phyloP scores from a whole-genome alignment of 2,888 invertebrate species.

The Tipula helvola region DNA sequence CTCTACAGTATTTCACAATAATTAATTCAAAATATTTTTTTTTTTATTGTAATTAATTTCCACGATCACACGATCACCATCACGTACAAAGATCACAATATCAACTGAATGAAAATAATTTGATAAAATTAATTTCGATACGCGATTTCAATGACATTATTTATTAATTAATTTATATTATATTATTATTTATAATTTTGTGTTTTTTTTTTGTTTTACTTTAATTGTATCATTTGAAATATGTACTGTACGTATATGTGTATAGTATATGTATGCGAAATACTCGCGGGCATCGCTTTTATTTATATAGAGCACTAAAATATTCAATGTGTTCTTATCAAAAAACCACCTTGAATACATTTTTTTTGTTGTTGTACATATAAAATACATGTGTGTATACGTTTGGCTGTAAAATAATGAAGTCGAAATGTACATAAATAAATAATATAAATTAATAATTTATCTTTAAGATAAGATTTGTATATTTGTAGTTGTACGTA shows the following conservation, averaged over 20 bases:
- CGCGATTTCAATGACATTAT: background rate
- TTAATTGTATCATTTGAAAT: background rate
- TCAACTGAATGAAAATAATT: background rate
- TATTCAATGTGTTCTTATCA: background rate
- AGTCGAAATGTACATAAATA: background rate
- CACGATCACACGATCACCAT: background rate
- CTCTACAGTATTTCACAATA: background rate
- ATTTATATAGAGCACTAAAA: background rate
- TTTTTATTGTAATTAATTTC: background rate
- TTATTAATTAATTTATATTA: background rate
- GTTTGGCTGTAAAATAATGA: background rate
- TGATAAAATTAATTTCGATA: background rate
- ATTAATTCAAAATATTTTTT: background rate
- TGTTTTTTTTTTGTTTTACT: too few relatives aligned
- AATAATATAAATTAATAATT: background rate
- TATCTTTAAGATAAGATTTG: background rate
- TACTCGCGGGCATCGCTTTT: too few relatives aligned
- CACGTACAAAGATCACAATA: background rate
- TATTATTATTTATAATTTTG: background rate
- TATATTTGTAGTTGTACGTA: background rate
- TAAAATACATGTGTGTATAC: background rate
- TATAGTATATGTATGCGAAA: background rate
- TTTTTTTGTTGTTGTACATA: background rate
- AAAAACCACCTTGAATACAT: background rate
- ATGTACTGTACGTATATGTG: background rate